Evolutionary conservation across 2,113 vertebrate species (phyloP), one percentile per base, ranked within the genome.

Genomic region (Pipra filicauda): DNA sequence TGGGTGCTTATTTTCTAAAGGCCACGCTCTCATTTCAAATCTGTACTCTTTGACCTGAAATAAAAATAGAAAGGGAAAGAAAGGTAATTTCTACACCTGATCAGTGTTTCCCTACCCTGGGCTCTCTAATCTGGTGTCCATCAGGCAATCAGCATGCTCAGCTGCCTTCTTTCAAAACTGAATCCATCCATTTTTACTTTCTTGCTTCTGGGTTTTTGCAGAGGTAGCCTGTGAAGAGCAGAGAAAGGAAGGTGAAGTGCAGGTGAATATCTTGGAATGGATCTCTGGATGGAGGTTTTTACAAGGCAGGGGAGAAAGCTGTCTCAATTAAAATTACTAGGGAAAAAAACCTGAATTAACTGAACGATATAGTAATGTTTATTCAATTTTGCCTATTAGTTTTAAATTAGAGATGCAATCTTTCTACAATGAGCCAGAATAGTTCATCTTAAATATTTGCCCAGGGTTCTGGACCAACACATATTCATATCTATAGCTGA

Each of bases 1-100:
- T 92, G 70, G 67, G 64, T 88, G 77, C 64, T 96, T 87, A 82
- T 96, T 97, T 95, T 94, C 90, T 54, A 94, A 91, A 91, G 51
- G 51, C 59, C 58, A 55, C 0, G 10, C 58, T 92, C 69, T 69
- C 81, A 55, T 95, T 94, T 87, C 58, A 82, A 85, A 88, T 91
- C 11, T 7, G 9, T 86, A 51, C 73, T 70, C 54, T 96, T 71
- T 82, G 48, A 30, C 31, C 52, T 76, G 72, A 89, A 91, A 87
- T 75, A 11, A 58, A 82, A 84, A 85, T 85, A 61, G 22, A 72
- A 73, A 12, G 64, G 39, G 75, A 51, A 89, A 57, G 48, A 90
- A 95, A 89, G 62, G 74, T 33, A 93, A 81, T 67, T 94, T 89
- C 65, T 67, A 24, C 64, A 24, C 64, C 26, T 75, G 31, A 30